A percentile compares a stretch with the other conserved stretches of the same genome.
Conservation (phyloP, 1,140 invertebrate species). For the Arctopsyche grandis region DNA sequence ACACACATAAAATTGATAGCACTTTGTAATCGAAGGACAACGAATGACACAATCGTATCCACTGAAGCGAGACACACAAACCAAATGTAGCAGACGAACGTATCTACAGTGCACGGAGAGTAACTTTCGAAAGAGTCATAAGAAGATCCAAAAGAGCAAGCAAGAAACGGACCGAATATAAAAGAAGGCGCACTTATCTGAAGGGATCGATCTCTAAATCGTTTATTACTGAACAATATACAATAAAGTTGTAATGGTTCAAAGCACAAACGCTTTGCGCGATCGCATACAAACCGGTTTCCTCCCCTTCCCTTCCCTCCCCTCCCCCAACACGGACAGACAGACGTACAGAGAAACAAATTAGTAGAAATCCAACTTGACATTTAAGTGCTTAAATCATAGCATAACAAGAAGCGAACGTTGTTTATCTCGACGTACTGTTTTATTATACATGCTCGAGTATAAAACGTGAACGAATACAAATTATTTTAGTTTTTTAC, state of each 20-base stretch:
- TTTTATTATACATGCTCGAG: conserved; percentile 1
- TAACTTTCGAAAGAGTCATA: neutral
- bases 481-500: no score
- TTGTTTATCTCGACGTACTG: neutral
- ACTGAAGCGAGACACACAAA: neutral
- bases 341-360: conserved; percentile 20
- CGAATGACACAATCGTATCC: no score
- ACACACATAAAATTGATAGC: no score
- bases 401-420: conserved; percentile 12
- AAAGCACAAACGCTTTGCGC: conserved; percentile 22
- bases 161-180: no score
- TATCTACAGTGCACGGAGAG: neutral
- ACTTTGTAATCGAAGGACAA: no score
- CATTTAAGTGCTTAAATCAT: conserved; percentile 29
- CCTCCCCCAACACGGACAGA: neutral
- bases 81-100: neutral
- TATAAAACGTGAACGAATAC: conserved; percentile 9
- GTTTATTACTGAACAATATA: conserved; percentile 3
- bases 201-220: conserved; percentile 17
- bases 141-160: no score
- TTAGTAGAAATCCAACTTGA: conserved; percentile 25
- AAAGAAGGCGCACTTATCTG: no score
- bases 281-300: conserved; percentile 8
- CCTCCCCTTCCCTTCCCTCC: neutral
- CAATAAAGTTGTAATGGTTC: conserved; percentile 26